These are phyloP conservation scores for Henricia sp. DNA, from an alignment of 53 echinoderm and acorn worm species.

Conservation along the genomic window DNA sequence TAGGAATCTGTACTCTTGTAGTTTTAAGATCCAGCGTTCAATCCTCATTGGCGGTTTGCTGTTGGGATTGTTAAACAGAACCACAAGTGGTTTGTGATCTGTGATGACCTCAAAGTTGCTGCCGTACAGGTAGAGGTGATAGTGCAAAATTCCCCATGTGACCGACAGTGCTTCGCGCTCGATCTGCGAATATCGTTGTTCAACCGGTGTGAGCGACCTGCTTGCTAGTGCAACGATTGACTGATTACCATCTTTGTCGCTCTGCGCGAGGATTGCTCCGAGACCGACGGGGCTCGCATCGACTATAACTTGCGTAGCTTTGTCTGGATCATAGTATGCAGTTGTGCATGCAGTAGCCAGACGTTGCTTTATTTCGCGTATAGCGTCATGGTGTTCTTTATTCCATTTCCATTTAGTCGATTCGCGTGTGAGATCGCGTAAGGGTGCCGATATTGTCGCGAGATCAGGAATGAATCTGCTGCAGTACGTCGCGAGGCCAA, in stretches of 20 bases:
- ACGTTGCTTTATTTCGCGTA: slow-evolving; percentile 7
- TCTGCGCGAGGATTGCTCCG: slow-evolving; percentile 29
- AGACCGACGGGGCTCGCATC: no score
- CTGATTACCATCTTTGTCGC: background rate
- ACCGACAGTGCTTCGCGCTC: no score
- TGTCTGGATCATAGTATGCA: slow-evolving; percentile 37
- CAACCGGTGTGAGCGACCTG: no score
- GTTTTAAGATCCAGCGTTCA: no score
- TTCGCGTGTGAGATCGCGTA: slow-evolving; percentile 8
- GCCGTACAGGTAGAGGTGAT: no score
- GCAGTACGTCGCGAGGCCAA: slow-evolving; percentile 23
- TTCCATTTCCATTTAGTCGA: slow-evolving; percentile 28
- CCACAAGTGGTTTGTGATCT: slow-evolving; percentile 64
- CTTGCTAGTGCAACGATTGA: no score
- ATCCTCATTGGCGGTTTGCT: no score
- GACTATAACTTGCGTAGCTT: background rate
- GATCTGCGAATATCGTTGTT: no score
- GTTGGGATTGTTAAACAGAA: slow-evolving; percentile 39
- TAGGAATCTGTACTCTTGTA: no score
- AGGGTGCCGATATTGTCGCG: slow-evolving; percentile 46
- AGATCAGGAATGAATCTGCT: no score
- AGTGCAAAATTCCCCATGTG: no score
- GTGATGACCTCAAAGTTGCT: no score
- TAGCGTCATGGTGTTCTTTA: background rate
- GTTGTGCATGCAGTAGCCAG: slow-evolving; percentile 26